These are phyloP conservation scores for Platysternon megacephalum DNA, from an alignment of 2,113 vertebrate genomes.

Conservation along the genomic window DNA sequence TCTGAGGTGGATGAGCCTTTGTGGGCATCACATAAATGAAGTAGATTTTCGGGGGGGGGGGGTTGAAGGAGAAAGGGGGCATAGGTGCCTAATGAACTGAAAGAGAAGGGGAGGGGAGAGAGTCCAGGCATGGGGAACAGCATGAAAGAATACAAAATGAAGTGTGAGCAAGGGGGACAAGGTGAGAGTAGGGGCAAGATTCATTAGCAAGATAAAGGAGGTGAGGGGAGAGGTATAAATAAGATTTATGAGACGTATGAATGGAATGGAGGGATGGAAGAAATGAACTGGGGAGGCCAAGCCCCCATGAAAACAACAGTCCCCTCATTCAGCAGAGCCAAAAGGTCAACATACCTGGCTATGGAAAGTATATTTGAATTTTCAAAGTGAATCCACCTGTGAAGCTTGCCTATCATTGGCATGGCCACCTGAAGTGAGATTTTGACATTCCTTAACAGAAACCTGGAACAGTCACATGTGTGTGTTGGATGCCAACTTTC, in stretches of 20 bases:
- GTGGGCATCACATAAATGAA: too few relatives aligned
- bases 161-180: background rate
- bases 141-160: accelerated
- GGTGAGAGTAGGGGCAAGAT: background rate
- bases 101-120: background rate
- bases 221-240: background rate
- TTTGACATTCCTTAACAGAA: background rate
- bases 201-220: background rate
- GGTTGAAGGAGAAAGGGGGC: background rate
- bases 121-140: accelerated
- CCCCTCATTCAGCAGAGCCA: background rate
- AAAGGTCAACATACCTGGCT: background rate
- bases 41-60: background rate
- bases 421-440: background rate
- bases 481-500: background rate
- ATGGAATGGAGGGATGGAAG: background rate
- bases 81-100: background rate
- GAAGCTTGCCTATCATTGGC: background rate
- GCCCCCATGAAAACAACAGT: background rate
- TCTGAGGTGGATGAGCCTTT: background rate
- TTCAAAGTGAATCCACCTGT: background rate
- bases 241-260: background rate
- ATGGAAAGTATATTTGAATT: background rate
- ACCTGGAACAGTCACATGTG: background rate
- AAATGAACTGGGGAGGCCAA: background rate